Conservation (phyloP, 1,140 invertebrate species). For the Panagrolaimus sp. region DNA sequence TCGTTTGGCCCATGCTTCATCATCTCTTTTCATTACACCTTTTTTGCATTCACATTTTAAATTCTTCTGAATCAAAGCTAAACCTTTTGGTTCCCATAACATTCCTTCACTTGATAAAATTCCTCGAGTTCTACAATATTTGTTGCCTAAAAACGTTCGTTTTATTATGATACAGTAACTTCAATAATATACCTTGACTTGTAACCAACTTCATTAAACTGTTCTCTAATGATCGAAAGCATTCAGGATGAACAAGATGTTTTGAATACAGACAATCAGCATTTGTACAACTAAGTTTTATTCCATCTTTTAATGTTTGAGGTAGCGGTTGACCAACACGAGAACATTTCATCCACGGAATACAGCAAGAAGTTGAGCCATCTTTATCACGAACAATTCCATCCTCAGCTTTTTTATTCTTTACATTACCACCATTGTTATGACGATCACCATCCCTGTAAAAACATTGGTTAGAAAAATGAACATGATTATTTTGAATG, state of each 20-base stretch:
- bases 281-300: conserved; percentile 4
- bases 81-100: neutral
- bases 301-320: neutral
- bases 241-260: neutral
- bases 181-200: neutral
- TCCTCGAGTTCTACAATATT: neutral
- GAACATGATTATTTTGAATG: no score
- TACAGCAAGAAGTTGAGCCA: neutral
- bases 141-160: neutral
- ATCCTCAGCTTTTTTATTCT: neutral
- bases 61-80: neutral
- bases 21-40: neutral
- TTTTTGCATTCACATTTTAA: conserved; percentile 7
- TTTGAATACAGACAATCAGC: neutral
- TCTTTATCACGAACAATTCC: neutral
- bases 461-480: no score
- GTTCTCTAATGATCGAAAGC: neutral
- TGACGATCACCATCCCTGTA: no score
- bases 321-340: neutral
- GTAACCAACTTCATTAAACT: neutral
- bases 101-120: neutral
- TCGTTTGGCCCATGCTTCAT: conserved; percentile 1
- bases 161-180: neutral
- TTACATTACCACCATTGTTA: no score
- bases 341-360: neutral